Percentiles rank a stretch among this genome's conserved stretches.
Evolutionary conservation across 2,888 invertebrate species (phyloP).

Genomic region (Aspidiotus destructor): DNA sequence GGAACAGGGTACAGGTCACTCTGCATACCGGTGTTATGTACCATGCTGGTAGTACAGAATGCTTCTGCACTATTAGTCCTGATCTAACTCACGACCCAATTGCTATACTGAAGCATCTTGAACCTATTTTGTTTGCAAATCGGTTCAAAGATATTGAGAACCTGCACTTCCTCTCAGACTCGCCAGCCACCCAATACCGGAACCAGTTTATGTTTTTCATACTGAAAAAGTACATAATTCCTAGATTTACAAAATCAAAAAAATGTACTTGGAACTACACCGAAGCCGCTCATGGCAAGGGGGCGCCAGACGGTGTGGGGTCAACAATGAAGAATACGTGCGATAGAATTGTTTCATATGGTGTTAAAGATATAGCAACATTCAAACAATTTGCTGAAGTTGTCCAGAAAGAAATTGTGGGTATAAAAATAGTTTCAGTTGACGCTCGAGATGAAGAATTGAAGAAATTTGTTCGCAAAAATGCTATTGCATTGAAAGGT

Average conservation of each 20-base stretch:
- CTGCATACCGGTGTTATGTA: conserved; percentile 9
- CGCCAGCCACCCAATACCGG: conserved; percentile 41
- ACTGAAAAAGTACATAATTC: conserved; percentile 35
- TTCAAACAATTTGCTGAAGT: not conserved
- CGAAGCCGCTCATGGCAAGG: conserved; percentile 41
- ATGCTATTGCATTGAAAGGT: no score
- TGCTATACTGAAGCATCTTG: conserved; percentile 42
- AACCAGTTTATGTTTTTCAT: conserved; percentile 42
- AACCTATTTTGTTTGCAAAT: conserved; percentile 37
- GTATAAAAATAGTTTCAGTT: no score
- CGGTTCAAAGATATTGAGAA: conserved; percentile 31
- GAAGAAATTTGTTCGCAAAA: no score
- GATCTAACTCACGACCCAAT: conserved; percentile 40
- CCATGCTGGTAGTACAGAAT: conserved; percentile 26
- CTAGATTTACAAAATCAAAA: conserved; percentile 28
- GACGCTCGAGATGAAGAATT: no score
- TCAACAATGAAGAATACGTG: conserved; percentile 39
- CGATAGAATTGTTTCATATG: conserved; percentile 35
- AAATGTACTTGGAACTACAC: conserved; percentile 38
- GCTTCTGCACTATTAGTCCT: conserved; percentile 40
- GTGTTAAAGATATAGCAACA: conserved; percentile 25
- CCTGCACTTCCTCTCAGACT: conserved; percentile 41
- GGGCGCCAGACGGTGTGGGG: conserved; percentile 40
- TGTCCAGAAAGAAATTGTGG: not conserved
- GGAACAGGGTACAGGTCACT: conserved; percentile 20